These are phyloP conservation scores for Siphlonurus alternatus DNA, from an alignment of 2,888 invertebrate species.

Conservation along the genomic window DNA sequence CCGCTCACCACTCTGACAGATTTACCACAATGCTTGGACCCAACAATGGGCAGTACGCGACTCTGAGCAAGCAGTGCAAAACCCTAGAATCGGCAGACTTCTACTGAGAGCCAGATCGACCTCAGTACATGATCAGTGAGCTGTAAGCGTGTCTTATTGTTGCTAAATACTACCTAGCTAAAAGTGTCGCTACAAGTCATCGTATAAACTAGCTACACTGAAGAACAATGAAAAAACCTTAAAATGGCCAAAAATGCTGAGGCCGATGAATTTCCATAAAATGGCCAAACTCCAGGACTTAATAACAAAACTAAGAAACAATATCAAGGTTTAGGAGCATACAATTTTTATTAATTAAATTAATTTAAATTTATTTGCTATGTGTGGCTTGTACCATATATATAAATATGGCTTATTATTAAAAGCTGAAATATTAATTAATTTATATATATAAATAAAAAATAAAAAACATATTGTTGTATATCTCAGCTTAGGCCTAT, in stretches of 20 bases:
- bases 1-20: slow-evolving; percentile 21
- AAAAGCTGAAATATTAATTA: not conserved
- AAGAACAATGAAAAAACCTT: no score
- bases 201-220: no score
- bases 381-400: not conserved
- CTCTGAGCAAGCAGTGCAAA: slow-evolving; percentile 91
- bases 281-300: not conserved
- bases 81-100: slow-evolving; percentile 85
- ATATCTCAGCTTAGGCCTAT: not conserved
- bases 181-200: no score
- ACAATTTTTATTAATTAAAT: no score
- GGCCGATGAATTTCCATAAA: not conserved
- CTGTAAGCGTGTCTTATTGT: slow-evolving; percentile 4
- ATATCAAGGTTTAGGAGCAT: not conserved
- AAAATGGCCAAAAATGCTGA: not conserved
- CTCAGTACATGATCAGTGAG: slow-evolving; percentile 10
- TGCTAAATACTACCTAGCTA: no score
- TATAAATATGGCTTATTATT: not conserved
- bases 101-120: slow-evolving; percentile 56
- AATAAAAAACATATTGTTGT: not conserved
- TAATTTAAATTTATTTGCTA: no score
- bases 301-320: not conserved
- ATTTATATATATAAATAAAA: not conserved
- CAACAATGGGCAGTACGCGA: slow-evolving; percentile 77
- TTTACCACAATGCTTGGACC: slow-evolving; percentile 33